phyloP scores from a whole-genome alignment of 2,888 invertebrate species.

The Ennomos erosarius region DNA sequence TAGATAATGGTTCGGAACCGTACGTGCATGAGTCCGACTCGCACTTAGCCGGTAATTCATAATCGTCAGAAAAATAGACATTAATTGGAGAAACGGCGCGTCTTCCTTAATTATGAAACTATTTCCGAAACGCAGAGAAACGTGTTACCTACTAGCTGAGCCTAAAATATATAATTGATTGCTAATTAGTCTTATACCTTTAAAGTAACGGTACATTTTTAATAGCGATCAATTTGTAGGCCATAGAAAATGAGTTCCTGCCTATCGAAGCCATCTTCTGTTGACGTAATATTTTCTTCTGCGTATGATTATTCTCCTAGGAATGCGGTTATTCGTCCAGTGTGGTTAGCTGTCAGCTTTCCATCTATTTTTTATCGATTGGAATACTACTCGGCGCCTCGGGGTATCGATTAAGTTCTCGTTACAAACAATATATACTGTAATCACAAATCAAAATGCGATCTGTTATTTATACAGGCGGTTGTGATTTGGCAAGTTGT shows the following conservation, averaged over 20 bases:
- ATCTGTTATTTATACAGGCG: constrained; percentile 47
- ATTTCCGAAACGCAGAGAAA: constrained; percentile 5
- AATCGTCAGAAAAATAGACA: constrained; percentile 2
- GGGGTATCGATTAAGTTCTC: constrained; percentile 59
- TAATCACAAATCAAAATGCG: constrained; percentile 50
- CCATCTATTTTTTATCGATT: constrained; percentile 66
- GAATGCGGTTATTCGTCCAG: constrained; percentile 69
- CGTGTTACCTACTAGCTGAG: neutral
- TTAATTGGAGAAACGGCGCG: constrained; percentile 9
- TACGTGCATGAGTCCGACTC: no score
- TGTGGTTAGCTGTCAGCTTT: constrained; percentile 60
- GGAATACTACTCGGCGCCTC: constrained; percentile 46
- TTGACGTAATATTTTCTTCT: constrained; percentile 53
- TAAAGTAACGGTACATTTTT: constrained; percentile 2
- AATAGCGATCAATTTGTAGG: constrained; percentile 11
- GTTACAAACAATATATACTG: constrained; percentile 54
- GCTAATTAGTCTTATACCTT: constrained; percentile 2
- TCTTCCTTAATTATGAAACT: neutral
- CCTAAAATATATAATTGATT: constrained; percentile 1
- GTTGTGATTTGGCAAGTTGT: constrained; percentile 43
- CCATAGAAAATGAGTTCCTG: constrained; percentile 1
- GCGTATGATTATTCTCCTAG: constrained; percentile 47
- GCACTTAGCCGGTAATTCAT: no score
- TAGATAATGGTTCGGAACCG: no score
- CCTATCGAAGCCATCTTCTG: constrained; percentile 8